Evolutionary conservation across 2,888 invertebrate species (phyloP), one percentile per base, ranked within the genome.

Genomic region (Cyclophora punctaria): DNA sequence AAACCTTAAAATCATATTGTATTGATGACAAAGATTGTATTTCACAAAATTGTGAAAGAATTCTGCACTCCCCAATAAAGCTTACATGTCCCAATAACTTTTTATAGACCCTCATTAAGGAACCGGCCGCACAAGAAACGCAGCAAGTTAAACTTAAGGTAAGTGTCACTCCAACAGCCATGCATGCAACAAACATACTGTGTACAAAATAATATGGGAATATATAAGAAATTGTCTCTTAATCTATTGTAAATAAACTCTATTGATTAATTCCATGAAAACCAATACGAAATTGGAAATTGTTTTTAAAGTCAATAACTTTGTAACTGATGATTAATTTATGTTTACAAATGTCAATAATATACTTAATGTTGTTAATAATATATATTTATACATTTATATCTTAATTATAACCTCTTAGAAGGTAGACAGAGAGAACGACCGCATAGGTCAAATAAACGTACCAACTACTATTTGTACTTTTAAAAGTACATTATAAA

Each of bases 91-190:
- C 37, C 37, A 5, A 37, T 74, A 80, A 63, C 73, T 84, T 64
- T 87, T 74, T 85, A 20, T 20, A 87, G 88, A 78, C 75, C 53
- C 75, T 70, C 63, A 68, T 85, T 63, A 81, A 84, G 65, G 75
- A 81, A 67, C 75, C 79, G 49, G 80, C 83, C 72, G 64, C 64
- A 51, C 68, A 64, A 50, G 72, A 80, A 70, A 50, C 87, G 56
- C 82, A 74, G 45, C 68, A 83, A 72, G 67, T 88, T 47, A 87
- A 87, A 71, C 69, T 88, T 2, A 88, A 87, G 86, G 88, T 88
- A 81, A 85, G 85, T 72, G 64, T 37, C 7, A 52, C 48, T 35
- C 45, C 52, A 42, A 58, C 44, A 7, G 46, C 55, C 66, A 66
- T 62, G 45, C 47, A 47, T 49, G 48, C 53, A 51, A 52, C 49